Base-by-base conservation (phyloP, 2,113 vertebrate species). In the Arvicanthis niloticus region DNA sequence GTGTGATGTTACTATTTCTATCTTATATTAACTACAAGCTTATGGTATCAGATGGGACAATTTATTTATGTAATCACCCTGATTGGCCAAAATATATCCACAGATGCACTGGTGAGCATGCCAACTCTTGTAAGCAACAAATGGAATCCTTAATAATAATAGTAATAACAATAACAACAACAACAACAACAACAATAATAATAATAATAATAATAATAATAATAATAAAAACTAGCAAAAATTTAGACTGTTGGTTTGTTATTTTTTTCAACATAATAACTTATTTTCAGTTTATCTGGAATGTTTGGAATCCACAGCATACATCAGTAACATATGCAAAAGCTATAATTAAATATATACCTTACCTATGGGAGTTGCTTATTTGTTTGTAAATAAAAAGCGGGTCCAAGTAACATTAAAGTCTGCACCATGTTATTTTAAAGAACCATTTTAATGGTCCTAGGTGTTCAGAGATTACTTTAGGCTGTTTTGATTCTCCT, bases 331-430 rank as follows among this genome's bases (percentile, higher is more conserved):
- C 15, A 21, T 62, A 37, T 48, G 75, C 56, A 95, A 89, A 91
- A 90, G 67, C 48, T 76, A 56, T 48, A 97, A 93, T 86, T 72
- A 51, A 80, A 95, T 91, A 11, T 89, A 12, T 51, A 51, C 48
- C 67, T 86, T 95, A 72, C 31, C 26, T 92, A 1, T 95, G 26
- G 60, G 65, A 5, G 12, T 96, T 91, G 58, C 19, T 91, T 91
- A 24, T 68, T 40, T 87, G 75, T 1, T 81, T 93, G 93, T 81
- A 73, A 88, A 90, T 85, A 26, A 21, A 24, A 81, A 77, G 5
- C 37, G 91, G 70, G 29, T 85, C 94, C 53, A 94, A 89, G 26
- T 92, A 93, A 73, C 42, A 80, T 53, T 91, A 94, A 73, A 91
- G 48, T 80, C 45, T 45, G 9, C 13, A 80, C 89, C 81, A 86